Conservation (phyloP, 2,888 invertebrate species). For the Zonitis immaculata region DNA sequence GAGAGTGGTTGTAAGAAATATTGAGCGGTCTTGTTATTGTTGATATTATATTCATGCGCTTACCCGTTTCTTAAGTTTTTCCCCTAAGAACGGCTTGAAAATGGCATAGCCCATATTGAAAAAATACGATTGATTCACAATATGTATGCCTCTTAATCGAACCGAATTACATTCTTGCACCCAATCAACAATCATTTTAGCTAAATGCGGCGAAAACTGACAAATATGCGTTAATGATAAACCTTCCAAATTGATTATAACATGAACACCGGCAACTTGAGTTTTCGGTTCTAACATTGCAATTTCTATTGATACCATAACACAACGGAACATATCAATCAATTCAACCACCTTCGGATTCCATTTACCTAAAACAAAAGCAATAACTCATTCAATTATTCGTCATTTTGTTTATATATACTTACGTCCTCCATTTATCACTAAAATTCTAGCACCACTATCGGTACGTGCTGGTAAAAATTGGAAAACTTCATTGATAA, state of each 20-base stretch:
- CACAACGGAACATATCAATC: slow-evolving; percentile 64
- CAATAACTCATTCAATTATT: not conserved
- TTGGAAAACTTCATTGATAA: slow-evolving; percentile 61
- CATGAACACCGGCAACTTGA: slow-evolving; percentile 70
- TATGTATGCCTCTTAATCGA: slow-evolving; percentile 79
- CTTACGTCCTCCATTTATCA: slow-evolving; percentile 68
- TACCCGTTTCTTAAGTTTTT: slow-evolving; percentile 74
- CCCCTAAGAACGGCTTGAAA: slow-evolving; percentile 82
- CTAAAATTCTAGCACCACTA: slow-evolving; percentile 63
- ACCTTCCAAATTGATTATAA: slow-evolving; percentile 73
- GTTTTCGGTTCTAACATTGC: slow-evolving; percentile 75
- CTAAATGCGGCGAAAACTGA: slow-evolving; percentile 75
- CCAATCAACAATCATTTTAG: slow-evolving; percentile 67
- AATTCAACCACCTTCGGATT: slow-evolving; percentile 65
- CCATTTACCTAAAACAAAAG: slow-evolving; percentile 60
- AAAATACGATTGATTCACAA: slow-evolving; percentile 81
- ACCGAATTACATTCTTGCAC: slow-evolving; percentile 78
- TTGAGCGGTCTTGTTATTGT: no score
- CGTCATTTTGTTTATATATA: not conserved
- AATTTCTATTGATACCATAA: slow-evolving; percentile 66
- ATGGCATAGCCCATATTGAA: slow-evolving; percentile 83
- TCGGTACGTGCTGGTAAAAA: slow-evolving; percentile 66
- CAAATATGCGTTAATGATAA: slow-evolving; percentile 65
- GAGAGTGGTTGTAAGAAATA: no score
- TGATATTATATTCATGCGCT: no score